Base-by-base conservation (phyloP, 2,888 invertebrate genomes). In the Eilema sororculum region DNA sequence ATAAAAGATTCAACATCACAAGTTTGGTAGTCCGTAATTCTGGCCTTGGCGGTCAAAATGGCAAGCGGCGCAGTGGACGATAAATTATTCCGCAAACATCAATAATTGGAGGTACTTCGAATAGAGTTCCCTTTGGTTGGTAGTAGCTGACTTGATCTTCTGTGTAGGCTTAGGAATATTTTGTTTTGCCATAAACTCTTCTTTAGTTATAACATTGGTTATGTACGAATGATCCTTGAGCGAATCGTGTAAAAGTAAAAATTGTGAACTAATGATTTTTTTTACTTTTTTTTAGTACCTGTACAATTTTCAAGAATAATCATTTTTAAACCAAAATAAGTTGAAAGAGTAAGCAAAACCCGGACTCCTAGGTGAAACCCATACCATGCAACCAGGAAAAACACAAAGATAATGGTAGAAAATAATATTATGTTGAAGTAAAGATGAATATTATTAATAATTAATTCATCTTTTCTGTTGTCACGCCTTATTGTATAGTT, bases 81-180 rank as follows among this genome's bases (percentile, higher is more conserved):
- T 77, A 76, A 81, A 82, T 82, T 76, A 82, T 81, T 81, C 78
- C 71, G 70, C 66, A 67, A 73, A 74, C 78, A 81, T 79, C 72
- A 79, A 82, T 82, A 80, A 80, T 77, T 58, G 58, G 68, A 67
- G 76, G 76, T 73, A 74, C 71, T 77, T 80, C 77, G 67, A 73
- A 74, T 74, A 78, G 80, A 71, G 73, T 74, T 80, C 80, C 78
- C 74, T n/a, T n/a, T n/a, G n/a, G 79, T 78, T 60, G 76, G 52
- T 56, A 56, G 52, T 56, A n/a, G n/a, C n/a, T n/a, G 52, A 56
- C 6, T n/a, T n/a, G n/a, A 33, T 33, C n/a, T 56, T 22, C n/a
- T 1, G n/a, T 33, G 12, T 2, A 13, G 37, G 37, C 37, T 37
- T 37, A 37, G 37, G 12, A 12, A 37, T 37, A 10, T 37, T 2